These are phyloP conservation scores for Piprites chloris DNA, from an alignment of 2,113 vertebrate species.

Conservation along the genomic window DNA sequence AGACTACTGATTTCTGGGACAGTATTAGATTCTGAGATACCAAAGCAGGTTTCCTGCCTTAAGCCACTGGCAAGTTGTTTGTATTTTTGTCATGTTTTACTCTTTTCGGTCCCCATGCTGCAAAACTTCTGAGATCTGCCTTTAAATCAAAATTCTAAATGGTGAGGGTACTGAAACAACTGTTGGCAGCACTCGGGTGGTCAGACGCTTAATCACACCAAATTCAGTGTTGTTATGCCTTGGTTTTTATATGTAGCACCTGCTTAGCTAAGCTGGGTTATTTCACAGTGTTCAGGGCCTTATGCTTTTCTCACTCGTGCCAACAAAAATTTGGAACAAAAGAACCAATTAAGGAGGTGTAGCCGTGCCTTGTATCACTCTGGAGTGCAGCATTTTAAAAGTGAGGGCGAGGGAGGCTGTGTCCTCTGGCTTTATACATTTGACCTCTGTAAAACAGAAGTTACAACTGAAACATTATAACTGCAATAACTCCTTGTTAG, in stretches of 20 bases:
- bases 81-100: neutral
- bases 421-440: neutral
- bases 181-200: neutral
- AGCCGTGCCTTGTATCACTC: neutral
- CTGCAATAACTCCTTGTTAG: neutral
- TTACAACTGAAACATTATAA: neutral
- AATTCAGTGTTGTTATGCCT: neutral
- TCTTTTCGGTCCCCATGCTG: neutral
- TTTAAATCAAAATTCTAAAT: neutral
- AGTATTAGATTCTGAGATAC: neutral
- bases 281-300: neutral
- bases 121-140: neutral
- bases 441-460: neutral
- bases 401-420: neutral
- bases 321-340: neutral
- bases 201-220: neutral
- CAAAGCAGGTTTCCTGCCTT: neutral
- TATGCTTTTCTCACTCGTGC: neutral
- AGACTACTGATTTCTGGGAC: neutral
- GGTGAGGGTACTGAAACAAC: no score
- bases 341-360: neutral
- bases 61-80: neutral
- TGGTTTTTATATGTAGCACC: neutral
- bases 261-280: neutral
- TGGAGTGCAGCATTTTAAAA: neutral